Percentiles rank a stretch among this genome's conserved stretches.
Evolutionary conservation across 2,888 invertebrate species (phyloP).

Genomic region (Diadromus collaris): DNA sequence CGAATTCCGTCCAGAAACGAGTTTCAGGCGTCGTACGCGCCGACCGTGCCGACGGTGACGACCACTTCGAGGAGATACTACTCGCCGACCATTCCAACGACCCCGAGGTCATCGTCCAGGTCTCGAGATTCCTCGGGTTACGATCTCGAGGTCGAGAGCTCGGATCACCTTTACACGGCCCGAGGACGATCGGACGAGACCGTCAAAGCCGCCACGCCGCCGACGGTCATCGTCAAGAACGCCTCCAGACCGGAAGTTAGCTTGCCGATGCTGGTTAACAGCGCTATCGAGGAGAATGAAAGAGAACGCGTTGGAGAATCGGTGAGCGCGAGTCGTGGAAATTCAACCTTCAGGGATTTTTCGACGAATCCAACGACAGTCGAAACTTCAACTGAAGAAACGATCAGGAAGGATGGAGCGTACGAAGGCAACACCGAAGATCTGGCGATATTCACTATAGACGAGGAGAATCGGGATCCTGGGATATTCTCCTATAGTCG

Average conservation of each 20-base stretch:
- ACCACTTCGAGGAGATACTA: conserved; percentile 75
- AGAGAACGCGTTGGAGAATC: conserved; percentile 64
- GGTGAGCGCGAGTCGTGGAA: conserved; percentile 49
- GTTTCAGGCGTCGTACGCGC: conserved; percentile 74
- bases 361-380: conserved; percentile 29
- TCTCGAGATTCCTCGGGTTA: conserved; percentile 45
- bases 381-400: conserved; percentile 52
- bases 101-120: conserved; percentile 68
- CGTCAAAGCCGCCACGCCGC: conserved; percentile 37
- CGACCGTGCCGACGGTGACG: conserved; percentile 76
- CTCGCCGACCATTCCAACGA: conserved; percentile 75
- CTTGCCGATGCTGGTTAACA: conserved; percentile 5
- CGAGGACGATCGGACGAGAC: conserved; percentile 53
- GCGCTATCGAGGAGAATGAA: conserved; percentile 51
- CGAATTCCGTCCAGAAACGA: conserved; percentile 62
- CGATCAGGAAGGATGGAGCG: background rate
- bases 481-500: conserved; percentile 34
- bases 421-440: conserved; percentile 33
- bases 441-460: conserved; percentile 48
- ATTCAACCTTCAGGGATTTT: conserved; percentile 1
- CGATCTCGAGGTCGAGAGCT: conserved; percentile 72
- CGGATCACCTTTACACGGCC: conserved; percentile 71
- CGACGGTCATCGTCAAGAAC: background rate
- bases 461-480: conserved; percentile 42
- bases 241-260: background rate